A percentile compares a stretch with the other conserved stretches of the same genome.
These are phyloP conservation scores for Diarsia brunnea DNA, from an alignment of 2,888 invertebrate species.

Conservation along the genomic window DNA sequence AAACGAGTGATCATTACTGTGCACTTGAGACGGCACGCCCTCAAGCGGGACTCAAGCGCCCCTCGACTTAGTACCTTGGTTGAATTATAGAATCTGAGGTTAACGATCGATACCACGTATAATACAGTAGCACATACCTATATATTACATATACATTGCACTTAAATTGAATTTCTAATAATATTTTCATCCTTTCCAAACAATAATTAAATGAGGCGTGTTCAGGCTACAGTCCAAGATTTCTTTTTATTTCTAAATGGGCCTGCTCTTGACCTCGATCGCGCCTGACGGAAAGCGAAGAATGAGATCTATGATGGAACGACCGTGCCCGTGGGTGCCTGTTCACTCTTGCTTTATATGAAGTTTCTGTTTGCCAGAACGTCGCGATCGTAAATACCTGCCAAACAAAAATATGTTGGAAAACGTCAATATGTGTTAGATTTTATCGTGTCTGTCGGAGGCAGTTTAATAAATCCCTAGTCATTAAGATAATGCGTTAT, in stretches of 20 bases:
- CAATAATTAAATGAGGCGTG: not conserved
- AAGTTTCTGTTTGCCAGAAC: conserved; percentile 4
- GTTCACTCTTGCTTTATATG: conserved; percentile 14
- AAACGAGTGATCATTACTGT: conserved; percentile 63
- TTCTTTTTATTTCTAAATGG: too few relatives aligned
- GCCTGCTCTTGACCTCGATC: too few relatives aligned
- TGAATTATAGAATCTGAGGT: conserved; percentile 3
- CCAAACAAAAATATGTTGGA: conserved; percentile 32
- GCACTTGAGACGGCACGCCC: conserved; percentile 58
- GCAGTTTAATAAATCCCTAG: conserved; percentile 68
- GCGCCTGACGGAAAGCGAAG: too few relatives aligned
- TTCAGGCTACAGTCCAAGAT: not conserved
- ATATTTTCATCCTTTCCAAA: not conserved
- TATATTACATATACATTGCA: too few relatives aligned
- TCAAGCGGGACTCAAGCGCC: conserved; percentile 4
- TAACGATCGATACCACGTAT: not conserved
- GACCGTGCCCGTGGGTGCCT: too few relatives aligned
- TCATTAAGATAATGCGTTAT: conserved; percentile 69
- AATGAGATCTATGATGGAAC: too few relatives aligned
- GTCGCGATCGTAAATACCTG: not conserved
- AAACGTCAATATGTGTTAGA: conserved; percentile 43
- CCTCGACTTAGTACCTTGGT: conserved; percentile 1
- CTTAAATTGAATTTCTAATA: not conserved
- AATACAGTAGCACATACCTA: too few relatives aligned
- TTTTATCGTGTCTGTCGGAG: conserved; percentile 54